Conservation (phyloP, 1,140 invertebrate genomes). For the Magallana gigas region DNA sequence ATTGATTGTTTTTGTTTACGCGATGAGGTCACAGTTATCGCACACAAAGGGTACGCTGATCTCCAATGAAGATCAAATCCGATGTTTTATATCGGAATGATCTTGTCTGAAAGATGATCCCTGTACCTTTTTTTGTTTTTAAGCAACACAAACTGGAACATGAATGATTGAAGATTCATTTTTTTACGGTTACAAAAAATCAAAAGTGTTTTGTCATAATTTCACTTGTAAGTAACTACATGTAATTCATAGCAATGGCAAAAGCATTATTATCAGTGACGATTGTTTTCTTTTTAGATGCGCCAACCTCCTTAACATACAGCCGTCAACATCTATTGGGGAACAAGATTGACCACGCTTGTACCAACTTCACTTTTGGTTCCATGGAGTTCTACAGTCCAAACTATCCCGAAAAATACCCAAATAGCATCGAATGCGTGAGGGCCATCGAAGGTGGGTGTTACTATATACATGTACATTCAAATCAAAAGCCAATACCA, state of each 20-base stretch:
- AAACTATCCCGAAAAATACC: constrained; percentile 86
- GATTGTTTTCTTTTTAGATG: neutral
- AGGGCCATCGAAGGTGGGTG: constrained; percentile 85
- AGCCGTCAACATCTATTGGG: neutral
- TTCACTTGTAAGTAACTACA: too few species aligned
- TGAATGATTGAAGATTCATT: too few species aligned
- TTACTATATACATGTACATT: too few species aligned
- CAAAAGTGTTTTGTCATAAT: too few species aligned
- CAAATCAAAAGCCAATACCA: too few species aligned
- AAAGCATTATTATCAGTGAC: too few species aligned
- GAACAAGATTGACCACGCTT: constrained; percentile 55
- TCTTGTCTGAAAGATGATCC: too few species aligned
- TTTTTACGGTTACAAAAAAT: too few species aligned
- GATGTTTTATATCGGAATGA: too few species aligned
- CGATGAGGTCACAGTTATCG: neutral
- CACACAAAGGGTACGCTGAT: neutral
- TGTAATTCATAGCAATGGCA: too few species aligned
- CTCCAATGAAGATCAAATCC: neutral
- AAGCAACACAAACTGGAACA: too few species aligned
- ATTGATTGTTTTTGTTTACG: constrained; percentile 10
- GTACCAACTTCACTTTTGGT: constrained; percentile 73
- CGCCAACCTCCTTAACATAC: constrained; percentile 15
- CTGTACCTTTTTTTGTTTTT: too few species aligned
- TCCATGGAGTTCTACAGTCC: constrained; percentile 86
- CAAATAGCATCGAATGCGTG: constrained; percentile 86